These are phyloP conservation scores for Haliclona indistincta DNA, from an alignment of 37 sponge, comb jelly and placozoan species.

Conservation along the genomic window DNA sequence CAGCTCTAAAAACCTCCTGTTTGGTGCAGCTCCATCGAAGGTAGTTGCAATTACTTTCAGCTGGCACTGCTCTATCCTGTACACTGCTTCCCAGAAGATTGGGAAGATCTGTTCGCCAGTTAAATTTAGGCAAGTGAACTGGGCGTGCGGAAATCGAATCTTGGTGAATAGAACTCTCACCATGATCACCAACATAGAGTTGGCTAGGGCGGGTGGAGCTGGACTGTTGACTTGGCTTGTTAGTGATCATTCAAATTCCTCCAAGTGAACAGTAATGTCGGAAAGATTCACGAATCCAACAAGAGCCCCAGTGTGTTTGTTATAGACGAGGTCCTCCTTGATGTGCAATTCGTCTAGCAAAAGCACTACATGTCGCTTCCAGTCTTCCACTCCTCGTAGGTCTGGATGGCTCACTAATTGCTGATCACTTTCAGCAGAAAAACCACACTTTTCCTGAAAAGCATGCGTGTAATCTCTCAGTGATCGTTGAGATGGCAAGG, in stretches of 20 bases:
- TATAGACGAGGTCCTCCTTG: slow-evolving; percentile 13
- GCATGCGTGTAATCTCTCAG: slow-evolving; percentile 13
- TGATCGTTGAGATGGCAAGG: slow-evolving; percentile 18
- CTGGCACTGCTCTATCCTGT: not conserved
- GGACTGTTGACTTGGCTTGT: not conserved
- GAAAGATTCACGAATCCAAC: slow-evolving; percentile 1
- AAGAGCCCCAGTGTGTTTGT: slow-evolving; percentile 13
- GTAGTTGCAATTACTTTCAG: slow-evolving; percentile 1
- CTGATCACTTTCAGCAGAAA: not conserved
- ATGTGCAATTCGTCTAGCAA: slow-evolving; percentile 26
- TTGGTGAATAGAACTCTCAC: slow-evolving; percentile 3
- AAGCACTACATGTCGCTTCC: not conserved
- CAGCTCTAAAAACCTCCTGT: not conserved
- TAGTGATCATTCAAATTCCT: not conserved
- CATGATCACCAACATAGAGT: slow-evolving; percentile 17
- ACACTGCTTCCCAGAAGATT: slow-evolving; percentile 7
- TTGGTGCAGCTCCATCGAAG: slow-evolving; percentile 8
- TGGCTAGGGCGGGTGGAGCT: not conserved
- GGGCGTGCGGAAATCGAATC: not conserved
- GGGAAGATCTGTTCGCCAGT: not conserved
- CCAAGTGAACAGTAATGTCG: not conserved
- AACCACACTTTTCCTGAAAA: not conserved
- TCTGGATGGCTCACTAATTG: slow-evolving; percentile 5
- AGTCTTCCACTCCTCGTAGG: not conserved
- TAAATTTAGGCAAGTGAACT: not conserved